These are phyloP conservation scores for Phenacoccus solenopsis DNA, from an alignment of 1,140 invertebrate species.

Conservation along the genomic window DNA sequence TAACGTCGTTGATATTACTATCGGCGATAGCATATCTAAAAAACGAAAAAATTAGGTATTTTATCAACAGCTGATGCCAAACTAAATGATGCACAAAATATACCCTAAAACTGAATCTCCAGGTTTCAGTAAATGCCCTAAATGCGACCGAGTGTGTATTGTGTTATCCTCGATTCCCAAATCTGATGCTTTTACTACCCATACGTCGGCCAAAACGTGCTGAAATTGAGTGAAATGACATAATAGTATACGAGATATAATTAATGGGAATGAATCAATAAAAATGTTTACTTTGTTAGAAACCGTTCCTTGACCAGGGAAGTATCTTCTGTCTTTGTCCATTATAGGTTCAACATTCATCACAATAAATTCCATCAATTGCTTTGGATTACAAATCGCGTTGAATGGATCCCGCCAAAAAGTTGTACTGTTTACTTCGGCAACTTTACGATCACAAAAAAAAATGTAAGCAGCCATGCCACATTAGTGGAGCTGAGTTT, in stretches of 20 bases:
- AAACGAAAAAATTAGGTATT: no score
- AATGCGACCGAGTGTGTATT: conserved; percentile 78
- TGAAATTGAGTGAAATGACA: no score
- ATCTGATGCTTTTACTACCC: conserved; percentile 81
- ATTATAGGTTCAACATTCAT: conserved; percentile 84
- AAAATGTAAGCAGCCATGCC: no score
- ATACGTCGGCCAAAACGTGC: conserved; percentile 85
- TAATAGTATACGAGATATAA: conserved; percentile 22
- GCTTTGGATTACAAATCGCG: conserved; percentile 77
- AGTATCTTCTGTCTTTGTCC: conserved; percentile 59
- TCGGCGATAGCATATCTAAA: conserved; percentile 58
- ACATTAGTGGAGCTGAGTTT: no score
- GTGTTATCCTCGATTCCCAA: conserved; percentile 70
- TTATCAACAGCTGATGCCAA: no score
- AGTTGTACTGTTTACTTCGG: conserved; percentile 62
- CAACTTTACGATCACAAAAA: conserved; percentile 43
- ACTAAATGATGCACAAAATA: conserved; percentile 36
- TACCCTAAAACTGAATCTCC: conserved; percentile 81
- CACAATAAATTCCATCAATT: conserved; percentile 83
- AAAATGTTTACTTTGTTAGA: conserved; percentile 51
- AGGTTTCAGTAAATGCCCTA: conserved; percentile 84
- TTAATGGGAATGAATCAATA: background rate
- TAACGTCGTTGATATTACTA: conserved; percentile 76
- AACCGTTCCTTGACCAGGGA: conserved; percentile 73
- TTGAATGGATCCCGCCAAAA: conserved; percentile 83